A percentile compares a stretch with the other conserved stretches of the same genome.
Evolutionary conservation across 2,797 vertebrate species (phyloP).

Genomic region (Schizopygopsis pylzovi): DNA sequence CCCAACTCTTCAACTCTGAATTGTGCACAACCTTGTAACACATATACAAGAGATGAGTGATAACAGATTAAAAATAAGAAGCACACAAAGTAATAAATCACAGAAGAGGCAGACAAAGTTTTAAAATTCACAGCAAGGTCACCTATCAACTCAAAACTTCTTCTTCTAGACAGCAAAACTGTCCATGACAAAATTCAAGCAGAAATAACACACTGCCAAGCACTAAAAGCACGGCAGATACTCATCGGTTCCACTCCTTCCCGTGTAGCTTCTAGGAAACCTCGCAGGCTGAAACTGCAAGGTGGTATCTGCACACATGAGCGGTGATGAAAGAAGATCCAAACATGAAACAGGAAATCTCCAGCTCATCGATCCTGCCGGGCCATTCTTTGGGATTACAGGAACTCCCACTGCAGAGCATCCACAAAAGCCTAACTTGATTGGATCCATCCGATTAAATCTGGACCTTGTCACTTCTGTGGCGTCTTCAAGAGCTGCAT

Average conservation of each 20-base stretch:
- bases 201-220: constrained; percentile 29
- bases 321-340: constrained; percentile 27
- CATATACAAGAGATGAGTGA: neutral
- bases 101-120: constrained; percentile 2
- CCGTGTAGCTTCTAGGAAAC: neutral
- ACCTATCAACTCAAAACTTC: neutral
- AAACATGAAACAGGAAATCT: constrained; percentile 40
- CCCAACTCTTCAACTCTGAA: neutral
- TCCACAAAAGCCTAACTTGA: constrained; percentile 46
- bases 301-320: constrained; percentile 36
- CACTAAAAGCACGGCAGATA: constrained; percentile 6
- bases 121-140: constrained; percentile 14
- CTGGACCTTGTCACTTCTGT: constrained; percentile 55
- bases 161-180: constrained; percentile 15
- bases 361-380: constrained; percentile 27
- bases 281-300: neutral
- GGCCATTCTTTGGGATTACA: constrained; percentile 31
- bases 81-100: constrained; percentile 4
- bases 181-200: constrained; percentile 24
- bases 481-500: constrained; percentile 37
- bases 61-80: constrained; percentile 14
- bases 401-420: constrained; percentile 13
- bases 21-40: neutral
- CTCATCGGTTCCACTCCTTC: neutral
- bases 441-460: constrained; percentile 52